phyloP scores from a whole-genome alignment of 2,888 invertebrate species.

The Thysanoteuthis rhombus region DNA sequence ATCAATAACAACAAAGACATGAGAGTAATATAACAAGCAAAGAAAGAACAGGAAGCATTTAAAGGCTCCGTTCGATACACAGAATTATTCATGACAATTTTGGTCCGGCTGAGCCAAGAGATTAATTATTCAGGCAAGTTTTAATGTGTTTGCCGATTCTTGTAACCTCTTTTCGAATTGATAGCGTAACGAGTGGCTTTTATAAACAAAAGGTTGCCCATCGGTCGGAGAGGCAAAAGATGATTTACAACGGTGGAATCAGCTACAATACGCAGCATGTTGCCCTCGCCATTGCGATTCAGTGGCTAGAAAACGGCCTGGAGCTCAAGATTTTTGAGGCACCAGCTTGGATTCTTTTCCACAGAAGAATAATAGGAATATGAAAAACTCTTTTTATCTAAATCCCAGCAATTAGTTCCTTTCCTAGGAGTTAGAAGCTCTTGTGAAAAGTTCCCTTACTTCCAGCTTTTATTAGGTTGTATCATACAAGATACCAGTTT shows the following conservation, averaged over 20 bases:
- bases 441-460: too few species aligned
- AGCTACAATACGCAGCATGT: background rate
- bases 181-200: background rate
- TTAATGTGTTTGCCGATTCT: background rate
- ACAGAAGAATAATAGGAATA: too few species aligned
- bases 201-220: background rate
- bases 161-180: background rate
- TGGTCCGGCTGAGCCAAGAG: background rate
- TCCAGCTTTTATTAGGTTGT: too few species aligned
- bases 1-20: background rate
- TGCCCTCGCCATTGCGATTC: background rate
- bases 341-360: background rate
- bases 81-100: background rate
- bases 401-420: too few species aligned
- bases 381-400: too few species aligned
- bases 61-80: background rate
- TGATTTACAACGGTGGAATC: background rate
- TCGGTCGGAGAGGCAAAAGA: background rate
- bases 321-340: background rate
- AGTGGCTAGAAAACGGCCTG: background rate
- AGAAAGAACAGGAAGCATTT: background rate
- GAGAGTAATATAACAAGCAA: background rate
- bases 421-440: too few species aligned
- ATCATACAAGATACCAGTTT: too few species aligned
- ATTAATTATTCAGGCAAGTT: background rate